A percentile compares a stretch with the other conserved stretches of the same genome.
These are phyloP conservation scores for Hypomecis punctinalis DNA, from an alignment of 2,888 invertebrate genomes.

Conservation along the genomic window DNA sequence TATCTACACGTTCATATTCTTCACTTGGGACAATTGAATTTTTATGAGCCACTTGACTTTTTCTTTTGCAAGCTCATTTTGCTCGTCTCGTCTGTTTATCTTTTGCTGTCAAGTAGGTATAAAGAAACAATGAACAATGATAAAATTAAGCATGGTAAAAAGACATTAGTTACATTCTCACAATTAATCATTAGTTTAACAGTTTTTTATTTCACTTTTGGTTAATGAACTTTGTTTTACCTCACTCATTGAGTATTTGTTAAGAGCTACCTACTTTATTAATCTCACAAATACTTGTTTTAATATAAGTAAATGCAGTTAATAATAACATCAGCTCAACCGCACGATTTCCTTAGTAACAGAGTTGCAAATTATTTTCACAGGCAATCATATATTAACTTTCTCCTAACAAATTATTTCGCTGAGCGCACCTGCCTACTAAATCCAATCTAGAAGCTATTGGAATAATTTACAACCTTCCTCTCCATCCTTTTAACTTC, in stretches of 20 bases:
- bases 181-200: constrained; percentile 21
- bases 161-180: constrained; percentile 19
- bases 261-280: no score
- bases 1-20: constrained; percentile 4
- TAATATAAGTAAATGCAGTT: no score
- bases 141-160: constrained; percentile 18
- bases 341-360: no score
- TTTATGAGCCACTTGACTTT: constrained; percentile 2
- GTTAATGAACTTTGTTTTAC: constrained; percentile 7
- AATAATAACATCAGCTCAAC: no score
- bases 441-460: no score
- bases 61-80: constrained; percentile 5
- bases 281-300: no score
- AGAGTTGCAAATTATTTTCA: no score
- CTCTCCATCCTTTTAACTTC: not conserved
- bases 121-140: constrained; percentile 19
- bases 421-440: no score
- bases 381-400: no score
- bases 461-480: not conserved
- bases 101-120: constrained; percentile 5
- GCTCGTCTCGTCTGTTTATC: not conserved
- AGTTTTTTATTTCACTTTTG: not conserved
- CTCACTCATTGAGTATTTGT: constrained; percentile 1
- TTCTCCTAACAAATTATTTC: no score
- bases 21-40: constrained; percentile 4